phyloP scores from a whole-genome alignment of 2,113 vertebrate species.

The Callaeas wilsoni region DNA sequence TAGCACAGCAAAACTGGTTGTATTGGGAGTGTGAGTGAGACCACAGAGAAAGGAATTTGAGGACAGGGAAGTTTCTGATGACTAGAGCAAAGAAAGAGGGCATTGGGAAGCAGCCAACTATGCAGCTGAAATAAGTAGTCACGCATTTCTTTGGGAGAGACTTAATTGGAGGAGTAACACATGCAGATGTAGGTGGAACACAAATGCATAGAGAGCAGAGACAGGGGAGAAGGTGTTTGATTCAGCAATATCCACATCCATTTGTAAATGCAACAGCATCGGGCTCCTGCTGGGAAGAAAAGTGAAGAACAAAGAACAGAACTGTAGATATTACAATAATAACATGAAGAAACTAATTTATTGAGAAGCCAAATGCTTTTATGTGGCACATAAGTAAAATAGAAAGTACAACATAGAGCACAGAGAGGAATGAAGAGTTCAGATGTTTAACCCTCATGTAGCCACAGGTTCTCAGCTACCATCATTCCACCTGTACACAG shows the following conservation, averaged over 20 bases:
- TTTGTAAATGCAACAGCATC: neutral
- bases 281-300: neutral
- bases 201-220: neutral
- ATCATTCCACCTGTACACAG: neutral
- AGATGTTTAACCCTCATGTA: neutral
- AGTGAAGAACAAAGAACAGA: neutral
- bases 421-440: neutral
- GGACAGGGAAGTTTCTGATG: slow-evolving; percentile 42
- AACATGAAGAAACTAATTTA: neutral
- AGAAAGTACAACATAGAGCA: neutral
- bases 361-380: neutral
- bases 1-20: slow-evolving; percentile 41
- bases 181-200: neutral
- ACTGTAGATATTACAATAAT: neutral
- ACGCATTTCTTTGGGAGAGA: neutral
- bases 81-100: slow-evolving; percentile 22
- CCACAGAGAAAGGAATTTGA: slow-evolving; percentile 56
- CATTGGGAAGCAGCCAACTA: slow-evolving; percentile 33
- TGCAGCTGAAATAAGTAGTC: slow-evolving; percentile 26
- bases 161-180: slow-evolving; percentile 30
- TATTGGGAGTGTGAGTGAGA: slow-evolving; percentile 9
- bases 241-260: neutral
- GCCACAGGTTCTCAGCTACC: neutral
- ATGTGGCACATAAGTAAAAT: neutral
- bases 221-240: neutral